Conservation (phyloP, 2,113 vertebrate species). For the Brachionichthys hirsutus region DNA sequence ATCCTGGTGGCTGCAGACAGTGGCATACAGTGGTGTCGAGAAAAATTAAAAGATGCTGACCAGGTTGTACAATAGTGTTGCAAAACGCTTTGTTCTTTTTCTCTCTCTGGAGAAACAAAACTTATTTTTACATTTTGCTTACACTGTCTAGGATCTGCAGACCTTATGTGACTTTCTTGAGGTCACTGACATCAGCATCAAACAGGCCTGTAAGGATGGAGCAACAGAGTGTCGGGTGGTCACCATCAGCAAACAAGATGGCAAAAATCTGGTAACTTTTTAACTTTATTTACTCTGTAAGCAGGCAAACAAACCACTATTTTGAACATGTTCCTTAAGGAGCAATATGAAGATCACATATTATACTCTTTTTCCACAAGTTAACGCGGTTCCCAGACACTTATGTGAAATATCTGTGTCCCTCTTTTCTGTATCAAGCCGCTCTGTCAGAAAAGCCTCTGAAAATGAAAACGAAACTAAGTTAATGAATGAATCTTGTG, state of each 20-base stretch:
- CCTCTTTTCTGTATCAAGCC: too few relatives aligned
- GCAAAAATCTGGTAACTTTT: conserved; percentile 86
- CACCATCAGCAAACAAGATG: conserved; percentile 92
- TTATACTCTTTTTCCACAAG: too few relatives aligned
- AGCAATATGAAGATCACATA: too few relatives aligned
- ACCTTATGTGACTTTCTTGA: conserved; percentile 94
- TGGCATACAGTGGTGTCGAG: conserved; percentile 89
- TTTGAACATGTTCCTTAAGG: not conserved
- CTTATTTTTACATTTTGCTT: not conserved
- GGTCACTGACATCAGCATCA: conserved; percentile 93
- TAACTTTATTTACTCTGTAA: not conserved
- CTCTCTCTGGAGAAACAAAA: not conserved
- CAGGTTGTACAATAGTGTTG: conserved; percentile 46
- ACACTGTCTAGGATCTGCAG: conserved; percentile 83
- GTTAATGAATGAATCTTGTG: too few relatives aligned
- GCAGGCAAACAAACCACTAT: not conserved
- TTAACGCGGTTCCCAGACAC: too few relatives aligned
- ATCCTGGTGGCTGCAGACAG: conserved; percentile 88
- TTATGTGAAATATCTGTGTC: too few relatives aligned
- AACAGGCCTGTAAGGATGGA: conserved; percentile 89
- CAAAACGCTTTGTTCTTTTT: not conserved
- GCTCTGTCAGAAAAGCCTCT: too few relatives aligned
- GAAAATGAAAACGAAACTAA: too few relatives aligned
- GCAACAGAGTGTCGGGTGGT: conserved; percentile 89
- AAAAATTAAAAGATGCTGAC: conserved; percentile 81